phyloP scores from a whole-genome alignment of 1,140 invertebrate genomes.

The Pogonognathellus flavescens region DNA sequence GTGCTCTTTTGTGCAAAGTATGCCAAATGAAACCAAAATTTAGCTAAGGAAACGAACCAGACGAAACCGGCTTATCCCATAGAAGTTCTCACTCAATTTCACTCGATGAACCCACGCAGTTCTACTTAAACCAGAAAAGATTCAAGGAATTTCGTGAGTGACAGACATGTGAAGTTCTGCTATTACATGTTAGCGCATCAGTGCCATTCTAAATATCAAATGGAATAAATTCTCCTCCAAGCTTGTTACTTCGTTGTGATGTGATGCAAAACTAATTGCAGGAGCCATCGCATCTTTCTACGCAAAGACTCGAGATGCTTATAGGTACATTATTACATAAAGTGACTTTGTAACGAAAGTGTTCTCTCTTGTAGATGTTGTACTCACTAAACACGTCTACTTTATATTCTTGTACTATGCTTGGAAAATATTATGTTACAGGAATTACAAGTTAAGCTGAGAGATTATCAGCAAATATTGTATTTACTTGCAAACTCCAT shows the following conservation, averaged over 20 bases:
- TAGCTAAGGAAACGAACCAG: background rate
- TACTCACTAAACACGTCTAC: too few relatives aligned
- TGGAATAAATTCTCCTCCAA: background rate
- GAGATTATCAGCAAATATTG: background rate
- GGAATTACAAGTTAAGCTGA: background rate
- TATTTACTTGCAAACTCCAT: background rate
- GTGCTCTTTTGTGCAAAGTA: conserved; percentile 17
- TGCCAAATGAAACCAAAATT: conserved; percentile 39
- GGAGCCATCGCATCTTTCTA: background rate
- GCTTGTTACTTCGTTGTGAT: conserved; percentile 31
- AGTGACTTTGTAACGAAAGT: too few relatives aligned
- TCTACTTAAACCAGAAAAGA: conserved; percentile 34
- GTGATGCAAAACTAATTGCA: conserved; percentile 39
- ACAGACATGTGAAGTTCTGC: conserved; percentile 4
- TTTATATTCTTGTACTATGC: too few relatives aligned
- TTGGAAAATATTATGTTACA: conserved; percentile 1
- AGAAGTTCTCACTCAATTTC: background rate
- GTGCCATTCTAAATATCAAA: background rate
- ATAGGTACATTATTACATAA: background rate
- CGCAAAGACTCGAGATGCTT: background rate
- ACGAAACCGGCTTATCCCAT: background rate
- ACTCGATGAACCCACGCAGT: conserved; percentile 5
- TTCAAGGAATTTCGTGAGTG: conserved; percentile 6
- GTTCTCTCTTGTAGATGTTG: too few relatives aligned
- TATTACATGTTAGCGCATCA: background rate